Conservation (phyloP, 2,888 invertebrate genomes). For the Ochropleura leucogaster region DNA sequence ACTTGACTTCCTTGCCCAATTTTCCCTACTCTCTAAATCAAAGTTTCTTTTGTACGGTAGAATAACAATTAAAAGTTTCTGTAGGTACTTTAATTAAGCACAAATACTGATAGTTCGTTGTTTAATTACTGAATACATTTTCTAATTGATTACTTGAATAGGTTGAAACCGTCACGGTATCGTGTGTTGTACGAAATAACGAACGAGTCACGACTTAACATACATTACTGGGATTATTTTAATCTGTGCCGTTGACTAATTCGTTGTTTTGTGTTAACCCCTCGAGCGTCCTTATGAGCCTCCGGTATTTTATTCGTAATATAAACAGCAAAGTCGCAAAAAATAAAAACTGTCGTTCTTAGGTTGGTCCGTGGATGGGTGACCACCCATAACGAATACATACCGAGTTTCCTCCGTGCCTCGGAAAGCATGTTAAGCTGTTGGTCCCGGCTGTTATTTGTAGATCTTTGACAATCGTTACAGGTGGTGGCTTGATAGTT, state of each 20-base stretch:
- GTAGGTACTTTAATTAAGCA: constrained; percentile 16
- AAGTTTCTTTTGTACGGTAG: not conserved
- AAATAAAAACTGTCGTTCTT: too few relatives aligned
- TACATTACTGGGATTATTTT: constrained; percentile 48
- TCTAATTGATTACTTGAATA: constrained; percentile 45
- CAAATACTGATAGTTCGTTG: constrained; percentile 2
- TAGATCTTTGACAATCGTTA: too few relatives aligned
- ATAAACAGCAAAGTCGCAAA: too few relatives aligned
- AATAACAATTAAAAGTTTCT: constrained; percentile 13
- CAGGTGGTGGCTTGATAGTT: too few relatives aligned
- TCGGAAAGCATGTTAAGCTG: too few relatives aligned
- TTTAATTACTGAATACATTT: constrained; percentile 43
- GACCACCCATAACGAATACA: too few relatives aligned
- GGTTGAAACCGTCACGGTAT: constrained; percentile 54
- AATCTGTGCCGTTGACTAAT: constrained; percentile 44
- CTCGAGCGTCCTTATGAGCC: too few relatives aligned
- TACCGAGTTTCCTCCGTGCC: too few relatives aligned
- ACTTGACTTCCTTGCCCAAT: not conserved
- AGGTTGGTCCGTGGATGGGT: too few relatives aligned
- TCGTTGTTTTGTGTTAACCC: constrained; percentile 38
- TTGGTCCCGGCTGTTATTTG: too few relatives aligned
- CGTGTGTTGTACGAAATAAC: constrained; percentile 53
- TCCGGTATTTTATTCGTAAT: too few relatives aligned
- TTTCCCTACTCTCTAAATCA: not conserved
- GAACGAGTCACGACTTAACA: constrained; percentile 52